These are phyloP conservation scores for Phalangium opilio DNA, from an alignment of 2,888 invertebrate species.

Conservation along the genomic window DNA sequence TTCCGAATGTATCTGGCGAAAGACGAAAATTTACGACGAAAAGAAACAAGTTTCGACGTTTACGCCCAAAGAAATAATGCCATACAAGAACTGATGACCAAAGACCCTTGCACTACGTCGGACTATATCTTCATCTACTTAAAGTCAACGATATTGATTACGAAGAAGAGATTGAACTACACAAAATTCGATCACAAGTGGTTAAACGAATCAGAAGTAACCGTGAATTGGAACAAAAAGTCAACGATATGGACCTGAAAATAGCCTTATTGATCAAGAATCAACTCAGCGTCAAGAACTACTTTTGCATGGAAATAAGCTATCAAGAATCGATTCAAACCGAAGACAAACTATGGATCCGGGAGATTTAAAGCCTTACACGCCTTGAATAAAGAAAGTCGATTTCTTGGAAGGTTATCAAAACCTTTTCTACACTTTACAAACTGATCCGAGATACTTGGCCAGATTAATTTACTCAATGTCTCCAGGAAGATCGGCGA, in stretches of 20 bases:
- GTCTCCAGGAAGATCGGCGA: conserved; percentile 52
- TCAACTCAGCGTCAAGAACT: conserved; percentile 47
- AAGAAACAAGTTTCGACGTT: conserved; percentile 26
- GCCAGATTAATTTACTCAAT: conserved; percentile 54
- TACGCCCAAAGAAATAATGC: conserved; percentile 22
- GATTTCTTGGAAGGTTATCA: conserved; percentile 55
- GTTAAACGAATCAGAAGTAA: conserved; percentile 56
- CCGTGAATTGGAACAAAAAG: conserved; percentile 51
- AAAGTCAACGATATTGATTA: conserved; percentile 9
- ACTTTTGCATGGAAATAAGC: neutral
- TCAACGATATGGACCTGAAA: conserved; percentile 61
- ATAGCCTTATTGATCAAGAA: conserved; percentile 65
- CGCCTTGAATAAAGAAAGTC: conserved; percentile 52
- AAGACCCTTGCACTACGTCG: conserved; percentile 2
- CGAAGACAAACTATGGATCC: too few relatives aligned
- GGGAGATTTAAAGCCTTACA: conserved; percentile 38
- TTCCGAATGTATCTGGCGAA: conserved; percentile 26
- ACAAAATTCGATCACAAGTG: conserved; percentile 50
- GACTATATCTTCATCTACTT: conserved; percentile 5
- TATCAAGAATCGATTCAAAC: too few relatives aligned
- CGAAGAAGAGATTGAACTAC: conserved; percentile 28
- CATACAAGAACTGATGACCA: neutral
- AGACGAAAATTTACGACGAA: conserved; percentile 24
- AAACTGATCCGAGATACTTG: conserved; percentile 56
- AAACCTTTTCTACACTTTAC: conserved; percentile 58